Evolutionary conservation across 1,140 invertebrate genomes (phyloP).

Genomic region (Cydia pomonella): DNA sequence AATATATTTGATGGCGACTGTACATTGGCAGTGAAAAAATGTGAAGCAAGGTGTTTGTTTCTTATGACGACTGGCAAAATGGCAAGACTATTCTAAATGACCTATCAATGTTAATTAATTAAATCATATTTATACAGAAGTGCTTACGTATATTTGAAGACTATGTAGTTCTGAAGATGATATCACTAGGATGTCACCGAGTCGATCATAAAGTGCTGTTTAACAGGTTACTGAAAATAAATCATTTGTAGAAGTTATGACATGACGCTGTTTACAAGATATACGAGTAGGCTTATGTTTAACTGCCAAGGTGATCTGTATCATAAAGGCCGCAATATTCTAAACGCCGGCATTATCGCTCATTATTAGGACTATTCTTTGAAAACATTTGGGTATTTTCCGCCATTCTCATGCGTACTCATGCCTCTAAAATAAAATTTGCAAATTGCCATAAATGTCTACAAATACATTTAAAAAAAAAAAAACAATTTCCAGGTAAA

Average conservation of each 20-base stretch:
- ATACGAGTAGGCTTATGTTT: background rate
- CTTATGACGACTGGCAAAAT: no score
- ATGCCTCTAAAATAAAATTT: background rate
- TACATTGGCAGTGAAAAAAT: no score
- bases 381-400: background rate
- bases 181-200: background rate
- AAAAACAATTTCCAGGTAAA: background rate
- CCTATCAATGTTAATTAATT: no score
- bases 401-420: background rate
- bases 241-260: background rate
- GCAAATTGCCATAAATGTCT: background rate
- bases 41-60: no score
- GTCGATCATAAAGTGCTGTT: background rate
- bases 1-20: no score
- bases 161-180: background rate
- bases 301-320: constrained; percentile 11
- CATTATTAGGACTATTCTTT: background rate
- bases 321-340: background rate
- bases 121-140: no score
- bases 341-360: background rate
- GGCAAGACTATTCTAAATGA: no score
- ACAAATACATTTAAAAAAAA: no score
- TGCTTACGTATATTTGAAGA: no score
- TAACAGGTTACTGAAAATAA: background rate
- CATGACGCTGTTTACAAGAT: background rate